Conservation (phyloP, 1,140 invertebrate genomes). For the Lucilia sericata region DNA sequence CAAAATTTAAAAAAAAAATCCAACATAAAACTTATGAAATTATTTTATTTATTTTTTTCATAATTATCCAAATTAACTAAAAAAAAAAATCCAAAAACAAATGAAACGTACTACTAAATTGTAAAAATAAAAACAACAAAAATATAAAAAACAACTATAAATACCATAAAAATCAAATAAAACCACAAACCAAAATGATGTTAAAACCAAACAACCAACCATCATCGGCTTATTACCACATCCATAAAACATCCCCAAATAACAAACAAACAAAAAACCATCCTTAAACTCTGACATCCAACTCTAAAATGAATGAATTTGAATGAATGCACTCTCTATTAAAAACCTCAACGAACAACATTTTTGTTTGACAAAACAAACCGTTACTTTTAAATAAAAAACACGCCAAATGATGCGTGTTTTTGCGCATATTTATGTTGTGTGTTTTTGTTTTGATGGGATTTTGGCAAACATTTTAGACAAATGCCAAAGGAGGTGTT, state of each 20-base stretch:
- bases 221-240: background rate
- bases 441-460: background rate
- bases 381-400: background rate
- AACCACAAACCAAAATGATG: background rate
- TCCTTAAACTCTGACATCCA: background rate
- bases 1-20: background rate
- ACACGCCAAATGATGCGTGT: background rate
- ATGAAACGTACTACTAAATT: background rate
- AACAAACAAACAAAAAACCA: background rate
- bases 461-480: constrained; percentile 50
- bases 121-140: background rate
- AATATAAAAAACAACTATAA: background rate
- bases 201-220: background rate
- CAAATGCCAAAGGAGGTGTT: constrained; percentile 68
- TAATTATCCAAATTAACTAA: constrained; percentile 38
- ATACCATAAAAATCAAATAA: background rate
- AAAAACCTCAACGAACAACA: background rate
- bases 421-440: too few relatives aligned
- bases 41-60: constrained; percentile 54
- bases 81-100: constrained; percentile 36
- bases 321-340: background rate
- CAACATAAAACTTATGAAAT: constrained; percentile 24
- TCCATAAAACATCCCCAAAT: background rate
- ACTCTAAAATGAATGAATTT: constrained; percentile 14
- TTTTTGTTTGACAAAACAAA: background rate